Conservation (phyloP, 2,888 invertebrate species). For the Brachyopa scutellaris region DNA sequence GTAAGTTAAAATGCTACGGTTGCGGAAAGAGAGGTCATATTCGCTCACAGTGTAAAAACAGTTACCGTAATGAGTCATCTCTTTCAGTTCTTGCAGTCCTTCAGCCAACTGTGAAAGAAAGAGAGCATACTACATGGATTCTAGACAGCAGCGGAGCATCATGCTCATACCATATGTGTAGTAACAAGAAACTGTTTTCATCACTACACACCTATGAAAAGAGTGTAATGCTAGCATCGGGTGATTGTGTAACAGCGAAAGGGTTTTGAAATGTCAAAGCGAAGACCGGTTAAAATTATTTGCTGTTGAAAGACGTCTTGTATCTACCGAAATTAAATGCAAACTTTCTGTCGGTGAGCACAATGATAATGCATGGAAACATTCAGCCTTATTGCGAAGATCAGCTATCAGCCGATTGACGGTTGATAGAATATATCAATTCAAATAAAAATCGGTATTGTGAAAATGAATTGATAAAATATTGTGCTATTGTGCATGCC, state of each 20-base stretch:
- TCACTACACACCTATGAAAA: not conserved
- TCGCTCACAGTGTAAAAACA: slow-evolving; percentile 12
- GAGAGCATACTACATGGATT: slow-evolving; percentile 19
- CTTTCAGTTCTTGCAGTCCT: slow-evolving; percentile 1
- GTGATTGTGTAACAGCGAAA: slow-evolving; percentile 22
- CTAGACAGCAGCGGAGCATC: slow-evolving; percentile 41
- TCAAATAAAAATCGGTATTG: no score
- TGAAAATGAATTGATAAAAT: no score
- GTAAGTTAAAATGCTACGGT: slow-evolving; percentile 21
- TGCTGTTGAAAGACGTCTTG: slow-evolving; percentile 19
- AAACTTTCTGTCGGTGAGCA: slow-evolving; percentile 29
- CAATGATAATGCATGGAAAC: slow-evolving; percentile 21
- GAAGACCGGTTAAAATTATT: slow-evolving; percentile 6
- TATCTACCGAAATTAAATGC: slow-evolving; percentile 16
- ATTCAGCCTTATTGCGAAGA: no score
- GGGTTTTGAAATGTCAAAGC: slow-evolving; percentile 23
- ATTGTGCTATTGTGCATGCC: no score
- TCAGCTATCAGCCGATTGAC: no score
- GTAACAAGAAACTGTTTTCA: not conserved
- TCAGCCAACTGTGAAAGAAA: not conserved
- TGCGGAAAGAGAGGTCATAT: slow-evolving; percentile 38
- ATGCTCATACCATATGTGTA: slow-evolving; percentile 43
- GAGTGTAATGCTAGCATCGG: slow-evolving; percentile 34
- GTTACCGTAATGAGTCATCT: not conserved
- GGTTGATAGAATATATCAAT: no score